Evolutionary conservation across 2,888 invertebrate genomes (phyloP).

Genomic region (Hypercompe scribonia): DNA sequence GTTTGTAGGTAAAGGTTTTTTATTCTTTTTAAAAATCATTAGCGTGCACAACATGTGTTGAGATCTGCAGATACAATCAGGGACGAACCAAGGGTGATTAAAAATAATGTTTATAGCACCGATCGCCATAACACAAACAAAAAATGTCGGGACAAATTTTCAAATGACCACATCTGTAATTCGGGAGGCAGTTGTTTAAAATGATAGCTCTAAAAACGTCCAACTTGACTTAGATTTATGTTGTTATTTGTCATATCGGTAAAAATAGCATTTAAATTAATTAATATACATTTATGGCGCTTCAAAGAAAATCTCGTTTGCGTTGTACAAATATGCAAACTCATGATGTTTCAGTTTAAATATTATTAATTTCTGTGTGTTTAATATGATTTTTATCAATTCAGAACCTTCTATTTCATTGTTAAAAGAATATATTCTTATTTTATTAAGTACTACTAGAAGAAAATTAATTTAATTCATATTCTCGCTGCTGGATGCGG

Average conservation of each 20-base stretch:
- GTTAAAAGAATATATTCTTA: no score
- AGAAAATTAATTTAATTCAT: no score
- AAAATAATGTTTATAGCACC: constrained; percentile 72
- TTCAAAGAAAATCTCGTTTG: background rate
- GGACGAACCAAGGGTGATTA: constrained; percentile 62
- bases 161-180: constrained; percentile 61
- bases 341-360: no score
- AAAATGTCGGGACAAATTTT: constrained; percentile 57
- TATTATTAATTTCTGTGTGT: background rate
- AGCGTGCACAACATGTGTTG: constrained; percentile 79
- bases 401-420: no score
- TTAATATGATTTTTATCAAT: background rate
- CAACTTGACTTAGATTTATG: constrained; percentile 16
- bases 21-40: constrained; percentile 70
- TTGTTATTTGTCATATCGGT: background rate
- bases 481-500: no score
- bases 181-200: constrained; percentile 37
- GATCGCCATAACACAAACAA: constrained; percentile 58
- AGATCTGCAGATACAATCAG: constrained; percentile 70
- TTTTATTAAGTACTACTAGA: no score
- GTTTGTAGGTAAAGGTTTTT: constrained; percentile 54
- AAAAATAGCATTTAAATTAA: background rate
- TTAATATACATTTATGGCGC: background rate
- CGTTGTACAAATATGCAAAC: no score
- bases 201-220: constrained; percentile 23